phyloP scores from a whole-genome alignment of 2,797 vertebrate species.

The Parotocinclus haroldoi region DNA sequence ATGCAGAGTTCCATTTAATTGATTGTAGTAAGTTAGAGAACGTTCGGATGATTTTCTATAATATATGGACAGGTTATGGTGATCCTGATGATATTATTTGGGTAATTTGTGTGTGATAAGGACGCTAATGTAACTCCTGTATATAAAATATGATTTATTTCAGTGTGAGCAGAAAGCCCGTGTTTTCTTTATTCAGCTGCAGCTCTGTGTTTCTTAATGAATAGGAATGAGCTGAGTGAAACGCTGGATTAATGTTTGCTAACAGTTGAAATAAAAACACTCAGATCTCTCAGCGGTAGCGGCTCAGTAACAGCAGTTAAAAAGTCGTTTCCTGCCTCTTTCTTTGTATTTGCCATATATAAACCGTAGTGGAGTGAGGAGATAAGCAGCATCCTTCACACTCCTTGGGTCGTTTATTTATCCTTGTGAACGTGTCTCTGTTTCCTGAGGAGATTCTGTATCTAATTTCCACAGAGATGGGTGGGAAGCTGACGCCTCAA shows the following conservation, averaged over 20 bases:
- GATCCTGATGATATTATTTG: too few relatives aligned
- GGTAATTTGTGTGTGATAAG: too few relatives aligned
- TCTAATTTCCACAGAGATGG: slow-evolving; percentile 55
- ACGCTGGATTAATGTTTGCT: background rate
- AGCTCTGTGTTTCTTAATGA: background rate
- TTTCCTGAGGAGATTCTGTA: slow-evolving; percentile 52
- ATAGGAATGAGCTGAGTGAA: background rate
- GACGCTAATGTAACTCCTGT: too few relatives aligned
- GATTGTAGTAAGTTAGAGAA: too few relatives aligned
- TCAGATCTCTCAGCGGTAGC: background rate
- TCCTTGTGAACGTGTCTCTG: slow-evolving; percentile 26
- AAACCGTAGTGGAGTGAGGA: background rate
- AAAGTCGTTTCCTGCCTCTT: background rate
- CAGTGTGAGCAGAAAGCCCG: too few relatives aligned
- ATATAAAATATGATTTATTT: too few relatives aligned
- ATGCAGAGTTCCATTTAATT: too few relatives aligned
- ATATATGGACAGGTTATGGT: too few relatives aligned
- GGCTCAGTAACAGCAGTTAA: background rate
- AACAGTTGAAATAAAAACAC: background rate
- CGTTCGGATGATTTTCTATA: too few relatives aligned
- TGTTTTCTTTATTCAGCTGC: too few relatives aligned
- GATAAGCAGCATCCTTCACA: slow-evolving; percentile 21
- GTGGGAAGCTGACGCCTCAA: slow-evolving; percentile 58
- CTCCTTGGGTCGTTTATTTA: slow-evolving; percentile 44
- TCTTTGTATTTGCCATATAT: background rate